These are phyloP conservation scores for Agrypnia vestita DNA, from an alignment of 1,140 invertebrate species.

Conservation along the genomic window DNA sequence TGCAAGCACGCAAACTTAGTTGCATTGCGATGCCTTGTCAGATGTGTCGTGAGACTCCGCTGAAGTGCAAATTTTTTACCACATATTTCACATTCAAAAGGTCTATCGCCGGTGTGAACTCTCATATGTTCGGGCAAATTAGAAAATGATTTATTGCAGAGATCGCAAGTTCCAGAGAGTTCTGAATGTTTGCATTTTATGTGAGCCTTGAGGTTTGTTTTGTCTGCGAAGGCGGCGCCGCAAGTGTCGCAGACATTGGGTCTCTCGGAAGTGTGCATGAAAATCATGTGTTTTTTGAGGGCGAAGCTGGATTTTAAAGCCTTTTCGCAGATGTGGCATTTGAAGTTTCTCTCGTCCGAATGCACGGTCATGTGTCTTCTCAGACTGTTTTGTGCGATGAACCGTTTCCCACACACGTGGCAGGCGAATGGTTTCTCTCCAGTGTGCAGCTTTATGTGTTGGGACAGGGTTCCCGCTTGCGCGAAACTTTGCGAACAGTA, in stretches of 20 bases:
- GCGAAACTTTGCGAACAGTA: constrained; percentile 39
- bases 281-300: constrained; percentile 64
- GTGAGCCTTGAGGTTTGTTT: constrained; percentile 71
- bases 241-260: constrained; percentile 71
- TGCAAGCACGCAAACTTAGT: constrained; percentile 66
- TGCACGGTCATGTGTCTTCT: constrained; percentile 63
- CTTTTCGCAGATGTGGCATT: constrained; percentile 66
- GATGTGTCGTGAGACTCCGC: constrained; percentile 66
- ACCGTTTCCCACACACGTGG: constrained; percentile 79
- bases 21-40: constrained; percentile 68
- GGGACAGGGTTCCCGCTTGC: constrained; percentile 60
- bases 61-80: constrained; percentile 68
- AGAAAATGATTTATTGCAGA: constrained; percentile 67
- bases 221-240: constrained; percentile 74
- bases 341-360: constrained; percentile 66
- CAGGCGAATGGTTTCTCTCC: constrained; percentile 85
- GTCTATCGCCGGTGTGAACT: constrained; percentile 81
- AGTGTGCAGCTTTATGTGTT: constrained; percentile 76
- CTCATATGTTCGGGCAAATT: constrained; percentile 74
- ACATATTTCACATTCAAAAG: constrained; percentile 75
- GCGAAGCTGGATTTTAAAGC: constrained; percentile 66
- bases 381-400: constrained; percentile 61
- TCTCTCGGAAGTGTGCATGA: constrained; percentile 47
- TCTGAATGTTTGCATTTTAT: constrained; percentile 68
- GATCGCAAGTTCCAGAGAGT: constrained; percentile 66